These are phyloP conservation scores for Drosophila elegans DNA, from an alignment of 1,140 invertebrate species.

Conservation along the genomic window DNA sequence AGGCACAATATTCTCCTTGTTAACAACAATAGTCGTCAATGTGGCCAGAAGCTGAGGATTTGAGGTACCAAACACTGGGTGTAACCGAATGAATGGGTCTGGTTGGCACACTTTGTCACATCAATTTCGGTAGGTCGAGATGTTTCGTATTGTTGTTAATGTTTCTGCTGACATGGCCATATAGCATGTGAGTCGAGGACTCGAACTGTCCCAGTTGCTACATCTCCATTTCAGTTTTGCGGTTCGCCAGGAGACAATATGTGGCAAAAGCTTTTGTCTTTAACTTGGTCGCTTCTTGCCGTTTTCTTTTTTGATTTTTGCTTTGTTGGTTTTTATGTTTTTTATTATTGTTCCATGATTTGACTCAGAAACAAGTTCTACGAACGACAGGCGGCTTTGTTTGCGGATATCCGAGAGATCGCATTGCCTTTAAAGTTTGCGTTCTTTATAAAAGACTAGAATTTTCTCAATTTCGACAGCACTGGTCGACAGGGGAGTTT, in stretches of 20 bases:
- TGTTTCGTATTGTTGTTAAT: slow-evolving; percentile 76
- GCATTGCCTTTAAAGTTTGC: slow-evolving; percentile 21
- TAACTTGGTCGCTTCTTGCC: slow-evolving; percentile 53
- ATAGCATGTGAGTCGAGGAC: slow-evolving; percentile 38
- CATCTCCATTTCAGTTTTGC: slow-evolving; percentile 6
- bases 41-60: slow-evolving; percentile 17
- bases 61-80: neutral
- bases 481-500: neutral
- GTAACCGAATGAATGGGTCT: neutral
- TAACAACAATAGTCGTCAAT: slow-evolving; percentile 72
- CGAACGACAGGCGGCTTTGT: slow-evolving; percentile 20
- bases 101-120: slow-evolving; percentile 65
- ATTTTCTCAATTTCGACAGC: neutral
- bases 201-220: slow-evolving; percentile 47
- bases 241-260: slow-evolving; percentile 46
- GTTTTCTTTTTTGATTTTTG: slow-evolving; percentile 16
- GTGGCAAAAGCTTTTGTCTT: slow-evolving; percentile 64
- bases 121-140: slow-evolving; percentile 65
- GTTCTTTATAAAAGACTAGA: neutral
- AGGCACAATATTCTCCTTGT: slow-evolving; percentile 65
- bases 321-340: slow-evolving; percentile 8
- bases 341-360: slow-evolving; percentile 42
- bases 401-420: slow-evolving; percentile 24
- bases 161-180: slow-evolving; percentile 60
- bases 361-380: slow-evolving; percentile 25